These are phyloP conservation scores for Phrynocephalus versicolor DNA, from an alignment of 2,113 vertebrate species.

Conservation along the genomic window DNA sequence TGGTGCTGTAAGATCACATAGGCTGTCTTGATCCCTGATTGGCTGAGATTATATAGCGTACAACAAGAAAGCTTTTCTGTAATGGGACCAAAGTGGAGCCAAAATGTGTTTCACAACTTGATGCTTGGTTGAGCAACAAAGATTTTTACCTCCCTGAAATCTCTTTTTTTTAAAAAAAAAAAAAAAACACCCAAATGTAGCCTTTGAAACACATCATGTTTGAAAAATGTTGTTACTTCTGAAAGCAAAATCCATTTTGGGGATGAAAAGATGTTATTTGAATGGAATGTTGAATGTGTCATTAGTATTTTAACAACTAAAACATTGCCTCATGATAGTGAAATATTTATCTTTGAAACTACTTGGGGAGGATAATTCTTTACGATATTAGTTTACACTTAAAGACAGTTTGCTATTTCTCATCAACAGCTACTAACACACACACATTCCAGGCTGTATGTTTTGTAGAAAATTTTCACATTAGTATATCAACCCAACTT, in stretches of 20 bases:
- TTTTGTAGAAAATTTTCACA: slow-evolving; percentile 26
- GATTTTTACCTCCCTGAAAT: background rate
- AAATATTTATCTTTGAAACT: slow-evolving; percentile 59
- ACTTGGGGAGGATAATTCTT: slow-evolving; percentile 38
- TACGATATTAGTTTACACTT: slow-evolving; percentile 44
- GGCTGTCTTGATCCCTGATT: background rate
- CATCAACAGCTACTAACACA: slow-evolving; percentile 38
- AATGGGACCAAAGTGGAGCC: background rate
- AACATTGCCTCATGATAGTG: slow-evolving; percentile 41
- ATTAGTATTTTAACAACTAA: slow-evolving; percentile 18
- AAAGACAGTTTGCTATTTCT: slow-evolving; percentile 33
- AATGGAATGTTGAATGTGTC: background rate
- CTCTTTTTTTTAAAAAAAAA: background rate
- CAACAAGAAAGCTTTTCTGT: background rate
- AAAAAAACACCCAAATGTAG: background rate
- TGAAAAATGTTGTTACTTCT: background rate
- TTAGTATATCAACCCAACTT: slow-evolving; percentile 49
- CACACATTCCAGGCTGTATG: slow-evolving; percentile 19
- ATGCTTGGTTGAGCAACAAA: too few species aligned
- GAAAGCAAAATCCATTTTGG: background rate
- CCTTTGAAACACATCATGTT: slow-evolving; percentile 15
- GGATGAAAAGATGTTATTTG: slow-evolving; percentile 31
- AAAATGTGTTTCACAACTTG: background rate
- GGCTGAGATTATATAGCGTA: background rate
- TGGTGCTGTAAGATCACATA: background rate